Base-by-base conservation (phyloP, 2,888 invertebrate species). In the Nymphalis urticae region DNA sequence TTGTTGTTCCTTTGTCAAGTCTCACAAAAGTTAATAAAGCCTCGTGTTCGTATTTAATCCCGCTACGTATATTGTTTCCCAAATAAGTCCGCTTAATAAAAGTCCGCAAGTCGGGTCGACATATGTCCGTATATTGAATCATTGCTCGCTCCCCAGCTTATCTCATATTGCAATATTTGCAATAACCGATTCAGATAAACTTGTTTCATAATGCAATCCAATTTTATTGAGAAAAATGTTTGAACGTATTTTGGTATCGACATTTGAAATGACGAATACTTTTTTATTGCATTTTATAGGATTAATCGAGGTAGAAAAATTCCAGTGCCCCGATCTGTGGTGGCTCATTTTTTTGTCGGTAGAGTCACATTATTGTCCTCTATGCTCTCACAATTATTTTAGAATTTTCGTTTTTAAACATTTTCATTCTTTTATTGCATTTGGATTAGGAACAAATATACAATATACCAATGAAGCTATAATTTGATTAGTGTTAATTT, bases 41-140 rank as follows among this genome's bases (percentile, higher is more conserved):
- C 56, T 54, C 67, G 58, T 66, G 65, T 66, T 66, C 63, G 65
- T 66, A 50, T 64, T 58, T 66, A 51, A 69, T 61, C 64, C 71
- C 69, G 69, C 66, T 62, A 69, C 69, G 71, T 72, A 66, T 66
- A 66, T 69, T 67, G 50, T 81, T 81, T 81, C 66, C 82, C 82
- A 80, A 84, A 85, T 85, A 85, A 84, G 82, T 85, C 75, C 75
- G 80, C 86, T 89, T 87, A 87, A 89, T 89, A 89, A 85, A 87
- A 86, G 83, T 83, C 83, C 79, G 71, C 81, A 82, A 82, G 85
- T 85, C 72, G 76, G 73, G 74, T 82, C 82, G 56, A 88, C 91
- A 90, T 86, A 88, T 90, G 90, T 86, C 79, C 75, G 71, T 87
- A 89, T 88, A 87, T 87, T 86, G 84, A 86, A 87, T 85, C 87